Base-by-base conservation (phyloP, 2,797 vertebrate species). In the Alca torda region DNA sequence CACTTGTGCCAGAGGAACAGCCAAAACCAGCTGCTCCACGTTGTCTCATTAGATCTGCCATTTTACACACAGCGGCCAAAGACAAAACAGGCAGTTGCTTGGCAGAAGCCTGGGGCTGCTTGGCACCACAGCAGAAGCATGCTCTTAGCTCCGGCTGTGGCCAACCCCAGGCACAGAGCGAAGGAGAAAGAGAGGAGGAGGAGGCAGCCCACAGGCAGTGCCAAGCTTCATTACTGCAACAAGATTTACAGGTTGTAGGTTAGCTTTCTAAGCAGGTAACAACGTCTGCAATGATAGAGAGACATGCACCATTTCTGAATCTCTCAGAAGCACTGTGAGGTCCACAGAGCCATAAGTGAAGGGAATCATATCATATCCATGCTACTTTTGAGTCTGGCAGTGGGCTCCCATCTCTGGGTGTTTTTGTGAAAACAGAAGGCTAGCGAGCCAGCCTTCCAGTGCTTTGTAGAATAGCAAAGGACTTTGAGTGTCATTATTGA, bases 41-140 rank as follows among this genome's bases (percentile, higher is more conserved):
- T 96, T 96, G 94, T 96, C 94, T 97, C 94, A 97, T 97, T 97
- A 97, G 95, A 96, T 95, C 96, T 97, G 84, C 96, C 96, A 96
- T 97, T 97, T 96, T 97, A 91, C 83, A 92, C 78, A 70, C 83
- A 86, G 93, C 57, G 20, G 92, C 97, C 95, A 97, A 95, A 96
- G 86, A 97, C 92, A 96, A 93, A 95, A 94, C 93, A 94, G 96
- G 93, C 96, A 95, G 84, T 96, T 92, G 87, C 96, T 96, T 97
- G 96, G 97, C 95, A 97, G 92, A 89, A 95, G 94, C 92, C 83
- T 68, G 92, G 60, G 89, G 96, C 96, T 96, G 95, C 90, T 96
- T 97, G 96, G 96, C 96, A 97, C 51, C 21, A n/a, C 50, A 76
- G 94, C 79, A 95, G 76, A 95, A 96, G 79, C 84, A 88, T 68